Base-by-base conservation (phyloP, 2,888 invertebrate genomes). In the Chrysotoxum bicinctum region DNA sequence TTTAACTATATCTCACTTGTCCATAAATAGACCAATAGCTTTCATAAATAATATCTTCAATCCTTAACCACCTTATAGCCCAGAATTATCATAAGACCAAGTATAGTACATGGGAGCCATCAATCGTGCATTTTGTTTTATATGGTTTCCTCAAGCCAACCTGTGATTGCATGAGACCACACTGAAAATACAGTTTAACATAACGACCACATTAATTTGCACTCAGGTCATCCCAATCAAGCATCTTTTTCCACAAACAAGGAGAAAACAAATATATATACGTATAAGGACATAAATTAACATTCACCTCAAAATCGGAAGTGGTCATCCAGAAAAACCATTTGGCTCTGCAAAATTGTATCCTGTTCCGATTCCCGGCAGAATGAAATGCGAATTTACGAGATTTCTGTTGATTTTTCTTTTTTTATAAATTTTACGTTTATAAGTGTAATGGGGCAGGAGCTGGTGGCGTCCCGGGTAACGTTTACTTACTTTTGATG, bases 321-420 rank as follows among this genome's bases (percentile, higher is more conserved):
- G 72, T 77, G 77, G 77, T 77, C 60, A 77, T 72, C 73, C 60
- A 68, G 77, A 60, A 82, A 68, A 77, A 72, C 66, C 76, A 76
- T 76, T 81, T 66, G 64, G 32, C 32, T 81, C 43, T 68, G 68
- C 50, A 30, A 45, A 62, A 43, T 43, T 52, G 58, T 52, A 26
- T 62, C 19, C 62, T 43, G 8, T 62, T 43, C 37, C 21, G 26
- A 73, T 58, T 62, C 19, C 12, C 16, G 26, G 23, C 30, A 52
- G 52, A 62, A 45, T 60, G 35, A 60, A 77, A 77, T 82, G 19
- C 48, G 35, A 68, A 58, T 66, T 82, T 54, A 72, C 58, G 66
- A 37, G 43, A 8, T 16, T 43, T 9, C 16, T n/a, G 37, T 68
- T 43, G 50, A 58, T 77, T 73, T 35, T 52, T 43, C 66, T 68